A percentile compares a stretch with the other conserved stretches of the same genome.
phyloP scores from a whole-genome alignment of 1,140 invertebrate genomes.

The Micrasema minimum region DNA sequence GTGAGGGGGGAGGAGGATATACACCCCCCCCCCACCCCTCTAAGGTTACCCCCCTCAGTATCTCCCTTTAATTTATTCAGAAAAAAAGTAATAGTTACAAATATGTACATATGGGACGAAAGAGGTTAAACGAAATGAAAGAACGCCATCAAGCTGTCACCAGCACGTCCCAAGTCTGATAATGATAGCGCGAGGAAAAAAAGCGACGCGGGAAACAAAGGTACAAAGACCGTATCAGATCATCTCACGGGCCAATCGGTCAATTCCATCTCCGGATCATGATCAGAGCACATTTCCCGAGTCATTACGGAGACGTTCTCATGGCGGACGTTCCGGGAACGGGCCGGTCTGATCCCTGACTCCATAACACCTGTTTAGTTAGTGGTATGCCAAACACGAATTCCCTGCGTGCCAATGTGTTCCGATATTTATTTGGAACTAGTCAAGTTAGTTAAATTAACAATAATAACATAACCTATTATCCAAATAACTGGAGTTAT shows the following conservation, averaged over 20 bases:
- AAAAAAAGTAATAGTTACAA: no score
- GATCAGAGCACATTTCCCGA: conserved; percentile 41
- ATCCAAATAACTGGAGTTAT: no score
- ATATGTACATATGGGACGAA: no score
- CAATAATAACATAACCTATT: no score
- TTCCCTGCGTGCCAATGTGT: no score
- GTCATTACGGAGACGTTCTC: conserved; percentile 42
- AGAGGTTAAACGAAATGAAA: conserved; percentile 27
- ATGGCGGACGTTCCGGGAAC: conserved; percentile 38
- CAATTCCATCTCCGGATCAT: conserved; percentile 50
- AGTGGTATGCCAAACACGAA: no score
- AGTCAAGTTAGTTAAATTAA: no score
- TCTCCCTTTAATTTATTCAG: no score
- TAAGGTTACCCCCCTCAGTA: no score
- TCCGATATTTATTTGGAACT: no score
- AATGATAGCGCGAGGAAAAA: conserved; percentile 39
- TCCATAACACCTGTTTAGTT: not conserved
- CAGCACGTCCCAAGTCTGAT: conserved; percentile 35
- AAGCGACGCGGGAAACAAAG: conserved; percentile 39
- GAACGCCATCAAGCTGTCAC: conserved; percentile 44
- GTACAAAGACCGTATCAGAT: conserved; percentile 46
- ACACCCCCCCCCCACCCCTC: no score
- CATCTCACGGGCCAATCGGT: conserved; percentile 47
- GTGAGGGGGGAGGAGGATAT: no score
- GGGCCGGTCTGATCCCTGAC: conserved; percentile 34